Evolutionary conservation across 2,113 vertebrate species (phyloP).

Genomic region (Coryphaenoides rupestris): DNA sequence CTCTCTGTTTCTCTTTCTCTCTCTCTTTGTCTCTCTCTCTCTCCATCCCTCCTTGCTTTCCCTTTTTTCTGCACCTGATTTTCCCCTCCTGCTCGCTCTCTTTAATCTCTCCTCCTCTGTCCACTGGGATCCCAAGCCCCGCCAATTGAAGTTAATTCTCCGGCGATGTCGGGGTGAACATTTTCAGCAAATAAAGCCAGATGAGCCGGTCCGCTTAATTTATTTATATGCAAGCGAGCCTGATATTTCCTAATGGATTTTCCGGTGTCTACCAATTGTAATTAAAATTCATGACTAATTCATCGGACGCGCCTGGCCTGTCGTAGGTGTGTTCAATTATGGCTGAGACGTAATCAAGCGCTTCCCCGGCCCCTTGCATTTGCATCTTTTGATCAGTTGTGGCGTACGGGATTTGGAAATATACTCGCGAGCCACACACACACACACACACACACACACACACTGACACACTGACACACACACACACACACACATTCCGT

Average conservation of each 20-base stretch:
- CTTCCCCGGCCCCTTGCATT: conserved; percentile 37
- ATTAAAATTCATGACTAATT: conserved; percentile 47
- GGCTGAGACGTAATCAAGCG: conserved; percentile 37
- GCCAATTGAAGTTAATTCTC: not conserved
- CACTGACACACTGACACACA: no score
- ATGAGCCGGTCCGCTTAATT: conserved; percentile 18
- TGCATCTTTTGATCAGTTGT: conserved; percentile 23
- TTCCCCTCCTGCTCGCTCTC: not conserved
- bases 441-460: no score
- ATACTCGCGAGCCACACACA: no score
- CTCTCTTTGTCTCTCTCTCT: no score
- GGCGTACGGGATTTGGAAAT: no score
- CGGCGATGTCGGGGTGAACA: conserved; percentile 26
- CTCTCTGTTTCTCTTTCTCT: no score
- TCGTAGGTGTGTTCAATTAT: conserved; percentile 55
- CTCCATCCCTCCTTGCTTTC: not conserved
- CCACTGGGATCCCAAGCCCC: not conserved
- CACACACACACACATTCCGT: no score
- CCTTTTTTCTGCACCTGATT: not conserved
- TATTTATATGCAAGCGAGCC: conserved; percentile 46
- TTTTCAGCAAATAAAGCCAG: conserved; percentile 41
- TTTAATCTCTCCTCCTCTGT: not conserved
- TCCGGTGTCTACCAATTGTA: conserved; percentile 34
- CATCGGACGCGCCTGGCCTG: conserved; percentile 33
- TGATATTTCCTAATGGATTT: conserved; percentile 35